phyloP scores from a whole-genome alignment of 2,888 invertebrate genomes.

The Dione juno region DNA sequence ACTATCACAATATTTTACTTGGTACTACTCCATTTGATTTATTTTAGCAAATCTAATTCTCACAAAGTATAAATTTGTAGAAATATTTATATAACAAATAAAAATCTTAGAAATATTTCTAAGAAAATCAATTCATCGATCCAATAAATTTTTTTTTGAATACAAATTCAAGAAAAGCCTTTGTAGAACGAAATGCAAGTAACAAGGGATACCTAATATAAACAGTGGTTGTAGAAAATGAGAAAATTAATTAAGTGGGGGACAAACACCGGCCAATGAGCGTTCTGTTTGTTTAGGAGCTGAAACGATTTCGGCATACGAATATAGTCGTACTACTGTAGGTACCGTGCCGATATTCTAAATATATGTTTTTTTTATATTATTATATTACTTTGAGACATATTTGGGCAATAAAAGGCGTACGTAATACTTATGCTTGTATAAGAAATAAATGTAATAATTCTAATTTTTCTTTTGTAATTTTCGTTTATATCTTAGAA shows the following conservation, averaged over 20 bases:
- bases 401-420: background rate
- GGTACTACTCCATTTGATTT: no score
- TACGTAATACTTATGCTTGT: no score
- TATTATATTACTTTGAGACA: background rate
- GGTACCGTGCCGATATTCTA: constrained; percentile 33
- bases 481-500: no score
- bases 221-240: constrained; percentile 62
- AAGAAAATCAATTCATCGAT: no score
- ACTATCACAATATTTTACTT: no score
- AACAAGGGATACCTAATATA: constrained; percentile 21
- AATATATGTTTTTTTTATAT: background rate
- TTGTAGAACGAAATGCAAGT: constrained; percentile 1
- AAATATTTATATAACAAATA: no score
- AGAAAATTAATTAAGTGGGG: constrained; percentile 79
- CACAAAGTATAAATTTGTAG: no score
- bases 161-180: background rate
- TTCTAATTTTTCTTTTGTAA: no score
- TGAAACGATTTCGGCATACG: constrained; percentile 46
- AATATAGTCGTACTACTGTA: constrained; percentile 37
- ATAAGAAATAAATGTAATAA: no score
- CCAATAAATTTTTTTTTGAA: background rate
- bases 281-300: constrained; percentile 70
- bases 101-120: background rate
- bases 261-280: constrained; percentile 66
- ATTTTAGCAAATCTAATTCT: no score